Conservation (phyloP, 1,140 invertebrate genomes). For the Musca vetustissima region DNA sequence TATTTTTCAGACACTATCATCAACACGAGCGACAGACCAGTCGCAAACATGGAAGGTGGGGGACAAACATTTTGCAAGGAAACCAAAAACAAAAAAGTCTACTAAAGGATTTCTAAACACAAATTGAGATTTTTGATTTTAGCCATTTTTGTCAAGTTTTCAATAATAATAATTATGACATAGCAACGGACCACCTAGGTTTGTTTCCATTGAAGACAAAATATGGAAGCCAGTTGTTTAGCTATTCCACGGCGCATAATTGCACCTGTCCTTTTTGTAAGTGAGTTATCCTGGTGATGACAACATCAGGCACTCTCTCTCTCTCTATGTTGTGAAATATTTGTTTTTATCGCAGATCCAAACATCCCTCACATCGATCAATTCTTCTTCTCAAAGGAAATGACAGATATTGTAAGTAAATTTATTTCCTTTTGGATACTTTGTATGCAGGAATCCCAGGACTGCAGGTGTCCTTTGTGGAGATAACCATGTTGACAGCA, state of each 20-base stretch:
- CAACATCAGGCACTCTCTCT: too few species aligned
- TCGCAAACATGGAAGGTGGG: background rate
- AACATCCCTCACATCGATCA: background rate
- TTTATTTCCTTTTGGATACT: constrained; percentile 4
- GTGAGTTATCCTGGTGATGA: too few species aligned
- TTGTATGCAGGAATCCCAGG: too few species aligned
- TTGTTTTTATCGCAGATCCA: too few species aligned
- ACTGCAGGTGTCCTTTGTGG: too few species aligned
- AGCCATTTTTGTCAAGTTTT: background rate
- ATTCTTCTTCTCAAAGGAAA: background rate
- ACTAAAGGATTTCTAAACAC: too few species aligned
- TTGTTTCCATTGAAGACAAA: background rate
- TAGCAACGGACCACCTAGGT: constrained; percentile 12
- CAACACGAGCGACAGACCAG: background rate
- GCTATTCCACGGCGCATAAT: too few species aligned
- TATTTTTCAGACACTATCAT: constrained; percentile 2
- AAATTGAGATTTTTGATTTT: background rate
- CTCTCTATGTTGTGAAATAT: too few species aligned
- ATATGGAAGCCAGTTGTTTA: too few species aligned
- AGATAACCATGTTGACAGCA: background rate
- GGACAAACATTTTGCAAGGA: too few species aligned
- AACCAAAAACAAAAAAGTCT: too few species aligned
- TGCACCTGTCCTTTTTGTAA: too few species aligned
- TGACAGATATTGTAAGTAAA: background rate
- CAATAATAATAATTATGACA: background rate